These are phyloP conservation scores for Aporophyla lueneburgensis DNA, from an alignment of 2,888 invertebrate species.

Conservation along the genomic window DNA sequence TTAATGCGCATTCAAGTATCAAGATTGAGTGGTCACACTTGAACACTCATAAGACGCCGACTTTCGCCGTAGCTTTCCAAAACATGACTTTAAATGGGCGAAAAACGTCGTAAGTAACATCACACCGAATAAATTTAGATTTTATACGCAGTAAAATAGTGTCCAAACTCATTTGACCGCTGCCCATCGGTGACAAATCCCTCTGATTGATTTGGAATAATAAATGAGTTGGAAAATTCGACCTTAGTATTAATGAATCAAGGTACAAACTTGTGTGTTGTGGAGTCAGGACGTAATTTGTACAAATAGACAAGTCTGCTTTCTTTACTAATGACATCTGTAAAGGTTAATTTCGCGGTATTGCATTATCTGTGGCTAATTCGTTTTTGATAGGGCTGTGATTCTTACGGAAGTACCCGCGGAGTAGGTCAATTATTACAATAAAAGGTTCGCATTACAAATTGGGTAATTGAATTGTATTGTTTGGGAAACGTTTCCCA, in stretches of 20 bases:
- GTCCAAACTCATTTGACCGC: constrained; percentile 68
- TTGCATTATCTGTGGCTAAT: constrained; percentile 77
- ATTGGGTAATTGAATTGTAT: constrained; percentile 56
- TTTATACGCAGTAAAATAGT: constrained; percentile 55
- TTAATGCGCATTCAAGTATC: constrained; percentile 76
- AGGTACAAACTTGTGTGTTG: constrained; percentile 49
- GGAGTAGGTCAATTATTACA: constrained; percentile 58
- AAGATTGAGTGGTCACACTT: constrained; percentile 80
- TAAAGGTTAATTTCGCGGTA: constrained; percentile 75
- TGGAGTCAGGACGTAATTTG: constrained; percentile 65
- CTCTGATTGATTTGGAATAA: constrained; percentile 68
- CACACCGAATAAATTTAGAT: constrained; percentile 51
- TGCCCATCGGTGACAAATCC: constrained; percentile 66
- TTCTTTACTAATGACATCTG: constrained; percentile 81
- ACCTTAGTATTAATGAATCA: constrained; percentile 41
- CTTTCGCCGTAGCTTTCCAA: constrained; percentile 90
- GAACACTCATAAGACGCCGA: constrained; percentile 78
- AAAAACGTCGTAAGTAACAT: constrained; percentile 74
- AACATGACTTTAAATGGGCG: constrained; percentile 74
- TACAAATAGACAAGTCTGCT: constrained; percentile 73
- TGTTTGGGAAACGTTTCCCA: constrained; percentile 47
- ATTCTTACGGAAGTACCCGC: constrained; percentile 56
- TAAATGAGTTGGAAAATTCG: constrained; percentile 60
- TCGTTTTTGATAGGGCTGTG: constrained; percentile 77
- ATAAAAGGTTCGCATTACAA: constrained; percentile 42